Conservation (phyloP, 2,797 vertebrate genomes). For the Galaxias olidus region DNA sequence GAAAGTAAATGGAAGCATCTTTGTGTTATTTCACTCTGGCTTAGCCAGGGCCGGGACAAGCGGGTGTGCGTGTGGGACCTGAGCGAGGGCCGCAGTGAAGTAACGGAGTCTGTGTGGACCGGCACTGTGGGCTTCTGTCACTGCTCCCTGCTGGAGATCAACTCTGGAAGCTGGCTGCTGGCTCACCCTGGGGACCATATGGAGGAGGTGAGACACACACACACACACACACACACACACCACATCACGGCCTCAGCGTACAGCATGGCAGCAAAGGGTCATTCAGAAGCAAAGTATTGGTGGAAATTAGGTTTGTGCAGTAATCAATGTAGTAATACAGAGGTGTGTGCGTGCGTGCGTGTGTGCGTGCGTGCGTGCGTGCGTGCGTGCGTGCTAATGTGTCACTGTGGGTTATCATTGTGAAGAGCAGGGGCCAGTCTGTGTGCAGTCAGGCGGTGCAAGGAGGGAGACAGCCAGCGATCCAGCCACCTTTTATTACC, state of each 20-base stretch:
- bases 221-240: background rate
- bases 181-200: conserved; percentile 80
- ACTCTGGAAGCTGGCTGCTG: conserved; percentile 71
- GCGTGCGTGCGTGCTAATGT: background rate
- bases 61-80: conserved; percentile 88
- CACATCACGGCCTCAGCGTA: background rate
- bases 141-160: conserved; percentile 76
- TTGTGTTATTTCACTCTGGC: background rate
- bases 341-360: conserved; percentile 20
- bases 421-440: conserved; percentile 34
- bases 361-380: conserved; percentile 22
- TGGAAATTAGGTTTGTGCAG: too few species aligned
- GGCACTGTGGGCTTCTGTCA: conserved; percentile 91
- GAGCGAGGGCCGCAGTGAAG: conserved; percentile 78
- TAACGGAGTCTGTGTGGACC: conserved; percentile 75
- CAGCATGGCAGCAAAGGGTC: too few species aligned
- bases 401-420: conserved; percentile 16
- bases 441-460: conserved; percentile 29
- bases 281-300: too few species aligned
- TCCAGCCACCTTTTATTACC: conserved; percentile 73
- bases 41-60: conserved; percentile 92
- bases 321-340: conserved; percentile 5
- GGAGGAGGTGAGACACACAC: conserved; percentile 81
- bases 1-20: too few species aligned
- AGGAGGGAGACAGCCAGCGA: conserved; percentile 49